A percentile compares a stretch with the other conserved stretches of the same genome.
These are phyloP conservation scores for Tetragonula carbonaria DNA, from an alignment of 2,888 invertebrate species.

Conservation along the genomic window DNA sequence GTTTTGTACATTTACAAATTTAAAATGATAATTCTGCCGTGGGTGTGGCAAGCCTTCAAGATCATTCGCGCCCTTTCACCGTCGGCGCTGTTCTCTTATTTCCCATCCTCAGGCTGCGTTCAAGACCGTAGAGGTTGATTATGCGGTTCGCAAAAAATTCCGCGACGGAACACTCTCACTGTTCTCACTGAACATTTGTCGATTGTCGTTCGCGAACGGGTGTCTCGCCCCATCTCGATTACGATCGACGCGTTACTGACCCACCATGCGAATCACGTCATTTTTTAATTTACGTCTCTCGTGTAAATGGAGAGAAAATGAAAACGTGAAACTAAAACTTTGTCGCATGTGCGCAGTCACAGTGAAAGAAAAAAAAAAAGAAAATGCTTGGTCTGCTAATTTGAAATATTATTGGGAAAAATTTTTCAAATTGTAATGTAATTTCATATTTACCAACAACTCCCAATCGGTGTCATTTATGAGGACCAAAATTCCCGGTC, in stretches of 20 bases:
- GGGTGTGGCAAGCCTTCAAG: conserved; percentile 71
- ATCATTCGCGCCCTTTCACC: conserved; percentile 74
- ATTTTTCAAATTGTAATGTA: not conserved
- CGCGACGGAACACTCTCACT: conserved; percentile 47
- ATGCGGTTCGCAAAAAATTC: conserved; percentile 64
- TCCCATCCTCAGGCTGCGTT: conserved; percentile 25
- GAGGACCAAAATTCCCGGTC: conserved; percentile 97
- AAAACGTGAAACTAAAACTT: not conserved
- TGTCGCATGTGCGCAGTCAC: too few relatives aligned
- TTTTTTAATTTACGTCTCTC: not conserved
- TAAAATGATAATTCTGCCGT: conserved; percentile 78
- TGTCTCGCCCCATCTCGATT: conserved; percentile 20
- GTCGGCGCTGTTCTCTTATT: conserved; percentile 49
- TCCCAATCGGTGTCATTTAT: conserved; percentile 99
- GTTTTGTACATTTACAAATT: conserved; percentile 79
- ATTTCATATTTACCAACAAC: conserved; percentile 86
- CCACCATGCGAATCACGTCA: not conserved
- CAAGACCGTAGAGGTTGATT: conserved; percentile 53
- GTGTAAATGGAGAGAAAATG: too few relatives aligned
- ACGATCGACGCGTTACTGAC: conserved; percentile 21
- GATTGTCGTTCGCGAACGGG: conserved; percentile 72
- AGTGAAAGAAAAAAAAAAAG: too few relatives aligned
- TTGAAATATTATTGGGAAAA: not conserved
- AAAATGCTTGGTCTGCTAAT: too few relatives aligned
- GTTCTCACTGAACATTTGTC: conserved; percentile 68